Base-by-base conservation (phyloP, 1,140 invertebrate species). In the Achroia grisella region DNA sequence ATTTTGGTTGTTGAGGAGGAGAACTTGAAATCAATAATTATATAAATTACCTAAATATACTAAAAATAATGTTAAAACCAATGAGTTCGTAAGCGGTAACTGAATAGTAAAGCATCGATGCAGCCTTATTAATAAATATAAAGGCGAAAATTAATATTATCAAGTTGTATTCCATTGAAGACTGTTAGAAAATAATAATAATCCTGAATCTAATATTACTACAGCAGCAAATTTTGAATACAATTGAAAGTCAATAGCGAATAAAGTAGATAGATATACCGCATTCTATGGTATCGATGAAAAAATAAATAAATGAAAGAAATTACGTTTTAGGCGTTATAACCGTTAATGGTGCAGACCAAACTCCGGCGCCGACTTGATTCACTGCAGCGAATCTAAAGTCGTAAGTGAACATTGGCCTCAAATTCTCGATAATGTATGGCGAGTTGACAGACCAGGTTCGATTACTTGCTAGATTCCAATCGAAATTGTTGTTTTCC, bases 321-420 rank as follows among this genome's bases (percentile, higher is more conserved):
- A 23, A 23, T 56, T 64, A 74, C 89, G 87, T 80, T 56, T 78
- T 69, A 0, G 87, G 89, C 59, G 90, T 92, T 0, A 84, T 86
- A 53, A 90, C 88, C 0, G 81, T 71, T 12, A 88, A 62, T 23
- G 87, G 78, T 10, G 88, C 86, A 11, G 88, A 89, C 91, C 91
- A 97, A 11, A 88, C 87, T 12, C 95, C 93, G 10, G 90, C 69
- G 9, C 95, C 96, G 1, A 96, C 95, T 56, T 92, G 90, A 81
- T 97, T 97, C 31, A 88, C 82, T 0, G 94, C 95, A 3, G 93
- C 91, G 72, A 98, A 97, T 45, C 92, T 90, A 81, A 97, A 96
- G 43, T 91, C 88, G 73, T 97, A 98, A 0, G 87, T 85, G n/a
- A 90, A 93, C 80, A 93, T 89, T 0, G 96, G 95, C 48, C 88